Base-by-base conservation (phyloP, 2,797 vertebrate genomes). In the Amblyraja radiata region DNA sequence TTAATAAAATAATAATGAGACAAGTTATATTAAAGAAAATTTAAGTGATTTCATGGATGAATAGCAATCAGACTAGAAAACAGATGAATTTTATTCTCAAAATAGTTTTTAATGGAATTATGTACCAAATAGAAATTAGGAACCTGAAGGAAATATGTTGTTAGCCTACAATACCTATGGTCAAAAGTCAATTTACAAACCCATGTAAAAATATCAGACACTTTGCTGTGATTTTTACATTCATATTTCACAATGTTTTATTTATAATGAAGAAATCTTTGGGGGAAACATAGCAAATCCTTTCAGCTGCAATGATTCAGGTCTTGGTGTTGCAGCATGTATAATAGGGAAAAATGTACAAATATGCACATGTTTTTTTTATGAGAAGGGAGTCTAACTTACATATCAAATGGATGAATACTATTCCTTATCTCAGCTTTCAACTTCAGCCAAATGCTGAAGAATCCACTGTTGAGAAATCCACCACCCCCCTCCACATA, bases 391-490 rank as follows among this genome's bases (percentile, higher is more conserved):
- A 88, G 84, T 88, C 23, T 16, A 88, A 68, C 84, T 0, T 65
- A 68, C 84, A 88, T 88, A 88, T 88, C 84, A 88, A 68, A 68
- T 36, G 84, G 61, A 88, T 88, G 84, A 88, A 88, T 88, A 88
- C 61, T 88, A 88, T 88, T 88, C 63, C 84, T 88, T 88, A 88
- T 88, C 84, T 88, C 84, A 88, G 65, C 61, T 88, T 88, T 88
- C 61, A 88, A 88, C 61, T 68, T 68, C 2, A 88, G 84, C 84
- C 84, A 88, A 88, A 88, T 88, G 84, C 63, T 68, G 84, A 88
- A 88, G 84, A 88, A 88, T 88, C 61, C 84, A 36, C 84, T 88
- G 4, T 68, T 88, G 84, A 88, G 84, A 88, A 88, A 88, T 88
- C n/a, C 6, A 36, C 84, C 84, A 88, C 84, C 84, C 36, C 84